Percentiles rank a stretch among this genome's conserved stretches.
Evolutionary conservation across 2,113 vertebrate genomes (phyloP).

Genomic region (Chrysochloris asiatica): DNA sequence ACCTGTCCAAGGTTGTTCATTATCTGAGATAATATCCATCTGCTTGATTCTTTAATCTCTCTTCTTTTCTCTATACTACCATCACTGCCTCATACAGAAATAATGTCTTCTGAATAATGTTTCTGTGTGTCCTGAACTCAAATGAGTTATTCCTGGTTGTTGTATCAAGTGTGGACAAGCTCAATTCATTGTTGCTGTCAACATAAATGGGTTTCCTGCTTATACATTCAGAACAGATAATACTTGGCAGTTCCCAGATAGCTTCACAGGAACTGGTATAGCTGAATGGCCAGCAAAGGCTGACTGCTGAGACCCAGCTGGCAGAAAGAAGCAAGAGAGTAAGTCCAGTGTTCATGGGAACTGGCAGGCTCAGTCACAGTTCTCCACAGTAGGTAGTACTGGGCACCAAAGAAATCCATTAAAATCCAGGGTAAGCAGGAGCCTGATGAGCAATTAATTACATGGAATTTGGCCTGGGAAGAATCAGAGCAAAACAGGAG

Average conservation of each 20-base stretch:
- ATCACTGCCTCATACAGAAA: background rate
- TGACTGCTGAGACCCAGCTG: background rate
- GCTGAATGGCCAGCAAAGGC: no score
- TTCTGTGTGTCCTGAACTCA: accelerated
- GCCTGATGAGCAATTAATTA: background rate
- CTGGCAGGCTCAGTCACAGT: background rate
- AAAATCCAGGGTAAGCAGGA: background rate
- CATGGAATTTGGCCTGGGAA: background rate
- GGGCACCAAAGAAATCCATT: background rate
- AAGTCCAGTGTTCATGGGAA: background rate
- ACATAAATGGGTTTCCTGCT: background rate
- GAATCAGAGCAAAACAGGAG: background rate
- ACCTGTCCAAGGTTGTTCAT: background rate
- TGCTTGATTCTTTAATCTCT: background rate
- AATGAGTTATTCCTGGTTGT: background rate
- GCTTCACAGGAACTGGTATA: background rate
- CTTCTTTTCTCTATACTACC: background rate
- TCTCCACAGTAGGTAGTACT: background rate
- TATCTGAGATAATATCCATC: background rate
- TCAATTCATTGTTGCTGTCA: background rate
- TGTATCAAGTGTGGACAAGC: background rate
- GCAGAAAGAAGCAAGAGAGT: background rate
- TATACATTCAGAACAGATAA: background rate
- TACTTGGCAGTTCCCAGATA: background rate
- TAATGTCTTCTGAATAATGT: background rate